phyloP scores from a whole-genome alignment of 2,888 invertebrate species.

The Lepidonotus clava region DNA sequence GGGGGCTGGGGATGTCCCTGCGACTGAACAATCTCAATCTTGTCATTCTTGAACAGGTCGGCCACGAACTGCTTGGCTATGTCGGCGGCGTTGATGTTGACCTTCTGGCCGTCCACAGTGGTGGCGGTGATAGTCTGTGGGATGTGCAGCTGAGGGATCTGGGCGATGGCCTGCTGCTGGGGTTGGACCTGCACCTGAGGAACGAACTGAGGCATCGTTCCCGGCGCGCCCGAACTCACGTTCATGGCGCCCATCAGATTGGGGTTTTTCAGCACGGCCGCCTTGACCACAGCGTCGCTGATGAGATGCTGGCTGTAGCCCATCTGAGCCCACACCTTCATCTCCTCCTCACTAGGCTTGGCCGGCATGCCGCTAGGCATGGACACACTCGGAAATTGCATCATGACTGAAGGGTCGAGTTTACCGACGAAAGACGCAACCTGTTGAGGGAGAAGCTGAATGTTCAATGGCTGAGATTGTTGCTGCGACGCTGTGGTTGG shows the following conservation, averaged over 20 bases:
- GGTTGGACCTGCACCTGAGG: conserved; percentile 8
- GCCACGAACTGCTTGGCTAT: conserved; percentile 48
- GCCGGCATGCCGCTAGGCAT: conserved; percentile 21
- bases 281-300: conserved; percentile 44
- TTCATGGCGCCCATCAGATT: conserved; percentile 49
- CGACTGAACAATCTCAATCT: conserved; percentile 33
- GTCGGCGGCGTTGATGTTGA: conserved; percentile 37
- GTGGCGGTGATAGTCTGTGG: conserved; percentile 41
- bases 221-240: neutral
- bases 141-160: conserved; percentile 25
- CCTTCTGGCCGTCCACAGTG: conserved; percentile 39
- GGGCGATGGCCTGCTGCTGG: conserved; percentile 10
- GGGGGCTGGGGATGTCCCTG: neutral
- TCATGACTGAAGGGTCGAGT: conserved; percentile 43
- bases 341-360: conserved; percentile 46
- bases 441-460: conserved; percentile 35
- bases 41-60: conserved; percentile 42
- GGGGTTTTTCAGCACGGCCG: conserved; percentile 28
- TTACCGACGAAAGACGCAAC: conserved; percentile 33
- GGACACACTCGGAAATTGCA: conserved; percentile 38
- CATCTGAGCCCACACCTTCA: conserved; percentile 50
- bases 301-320: conserved; percentile 39
- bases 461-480: neutral
- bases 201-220: neutral
- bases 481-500: neutral